A percentile compares a stretch with the other conserved stretches of the same genome.
These are phyloP conservation scores for Corvus cornix DNA, from an alignment of 2,113 vertebrate species.

Conservation along the genomic window DNA sequence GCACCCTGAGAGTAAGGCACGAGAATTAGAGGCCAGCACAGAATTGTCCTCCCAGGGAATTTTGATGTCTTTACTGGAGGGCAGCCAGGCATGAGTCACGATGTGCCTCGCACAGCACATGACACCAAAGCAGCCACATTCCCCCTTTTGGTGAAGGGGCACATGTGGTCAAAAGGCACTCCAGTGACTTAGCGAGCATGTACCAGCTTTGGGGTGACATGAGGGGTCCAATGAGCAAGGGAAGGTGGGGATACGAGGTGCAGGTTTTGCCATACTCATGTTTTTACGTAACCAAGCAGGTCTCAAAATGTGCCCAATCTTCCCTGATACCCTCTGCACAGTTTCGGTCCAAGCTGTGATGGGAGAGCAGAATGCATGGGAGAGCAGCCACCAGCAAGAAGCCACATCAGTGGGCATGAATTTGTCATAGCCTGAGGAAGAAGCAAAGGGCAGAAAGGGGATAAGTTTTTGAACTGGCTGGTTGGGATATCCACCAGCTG, in stretches of 20 bases:
- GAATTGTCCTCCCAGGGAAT: not conserved
- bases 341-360: not conserved
- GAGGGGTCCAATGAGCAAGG: not conserved
- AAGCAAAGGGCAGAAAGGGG: not conserved
- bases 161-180: not conserved
- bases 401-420: not conserved
- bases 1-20: not conserved
- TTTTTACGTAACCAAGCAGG: not conserved
- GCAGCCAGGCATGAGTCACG: not conserved
- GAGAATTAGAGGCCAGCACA: not conserved
- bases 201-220: not conserved
- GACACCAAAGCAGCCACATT: not conserved
- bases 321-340: rapidly evolving
- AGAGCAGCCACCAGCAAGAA: not conserved
- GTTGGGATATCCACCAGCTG: not conserved
- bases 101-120: not conserved
- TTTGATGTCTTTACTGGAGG: not conserved
- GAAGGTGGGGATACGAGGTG: not conserved
- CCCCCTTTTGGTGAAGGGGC: not conserved
- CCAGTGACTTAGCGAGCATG: not conserved
- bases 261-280: not conserved
- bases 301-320: not conserved
- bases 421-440: not conserved
- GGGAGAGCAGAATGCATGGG: not conserved
- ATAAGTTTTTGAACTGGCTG: not conserved